These are phyloP conservation scores for Solenopsis invicta DNA, from an alignment of 1,140 invertebrate species.

Conservation along the genomic window DNA sequence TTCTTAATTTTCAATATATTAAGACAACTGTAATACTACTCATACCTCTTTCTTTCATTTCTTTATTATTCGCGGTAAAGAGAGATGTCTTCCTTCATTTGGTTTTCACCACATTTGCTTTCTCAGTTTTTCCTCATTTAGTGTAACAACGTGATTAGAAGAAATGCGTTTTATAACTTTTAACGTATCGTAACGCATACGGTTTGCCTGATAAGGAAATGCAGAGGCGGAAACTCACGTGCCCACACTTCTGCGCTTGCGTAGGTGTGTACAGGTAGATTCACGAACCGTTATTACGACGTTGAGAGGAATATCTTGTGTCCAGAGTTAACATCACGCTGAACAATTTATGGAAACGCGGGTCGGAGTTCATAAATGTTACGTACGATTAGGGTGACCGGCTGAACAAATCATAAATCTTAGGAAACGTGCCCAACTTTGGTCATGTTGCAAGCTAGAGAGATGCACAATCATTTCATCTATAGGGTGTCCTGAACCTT, in stretches of 20 bases:
- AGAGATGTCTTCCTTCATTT: neutral
- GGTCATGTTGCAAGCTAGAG: neutral
- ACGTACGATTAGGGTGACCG: conserved; percentile 40
- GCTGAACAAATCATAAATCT: conserved; percentile 50
- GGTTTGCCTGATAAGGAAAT: conserved; percentile 51
- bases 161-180: conserved; percentile 43
- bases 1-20: neutral
- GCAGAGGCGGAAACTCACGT: conserved; percentile 63
- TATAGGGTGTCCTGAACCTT: too few species aligned
- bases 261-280: conserved; percentile 68
- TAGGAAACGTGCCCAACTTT: neutral
- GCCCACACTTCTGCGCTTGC: conserved; percentile 54
- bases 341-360: conserved; percentile 48
- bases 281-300: conserved; percentile 48
- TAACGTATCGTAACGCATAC: conserved; percentile 10
- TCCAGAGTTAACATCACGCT: conserved; percentile 27
- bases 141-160: neutral
- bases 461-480: neutral
- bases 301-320: conserved; percentile 46
- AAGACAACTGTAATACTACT: neutral
- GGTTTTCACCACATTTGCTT: neutral
- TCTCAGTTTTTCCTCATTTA: neutral
- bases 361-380: conserved; percentile 54
- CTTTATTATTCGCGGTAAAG: neutral
- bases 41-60: neutral